Evolutionary conservation across 1,140 invertebrate genomes (phyloP), one percentile per base, ranked within the genome.

Genomic region (Lutraria rhynchaena): DNA sequence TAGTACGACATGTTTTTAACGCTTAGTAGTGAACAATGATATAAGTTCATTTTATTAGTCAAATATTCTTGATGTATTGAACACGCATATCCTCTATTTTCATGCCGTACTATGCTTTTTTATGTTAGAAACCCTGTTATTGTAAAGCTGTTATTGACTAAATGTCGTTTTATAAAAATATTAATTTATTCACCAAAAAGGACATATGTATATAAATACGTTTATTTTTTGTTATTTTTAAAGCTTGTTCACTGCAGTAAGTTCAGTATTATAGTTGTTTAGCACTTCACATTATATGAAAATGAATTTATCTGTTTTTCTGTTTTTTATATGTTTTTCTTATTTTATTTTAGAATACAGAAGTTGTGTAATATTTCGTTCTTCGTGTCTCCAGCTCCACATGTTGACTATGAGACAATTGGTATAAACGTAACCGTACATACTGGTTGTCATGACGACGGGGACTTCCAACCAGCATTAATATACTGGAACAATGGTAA

Each of bases 401-500:
- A 9, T 15, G 53, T 27, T 17, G 70, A 74, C 41, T 53, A 27
- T 22, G 37, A 53, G 41, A 13, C 13, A 15, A 58, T 74, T 33
- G 24, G 17, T 24, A 57, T 74, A 24, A 55, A 74, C 41, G 27
- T 74, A n/a, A 74, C 70, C 3, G 51, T 74, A 2, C 1, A 27
- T 22, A 29, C 17, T 0, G 70, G 33, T 1, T 74, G 70, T 74
- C 33, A 74, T 49, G 55, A 74, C 15, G 70, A 74, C n/a, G 31
- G 49, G 3, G 37, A 44, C 19, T 58, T 58, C 37, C 70, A 74
- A 24, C 70, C 70, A 22, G 70, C 70, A 2, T 24, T 74, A 5
- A 58, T 74, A 2, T 74, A 24, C 55, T 74, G 70, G 70, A 33
- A 74, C 27, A 74, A 37, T 13, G 70, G 70, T 74, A 51, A 29